Base-by-base conservation (phyloP, 2,113 vertebrate genomes). In the Andinoacara biseriatus region DNA sequence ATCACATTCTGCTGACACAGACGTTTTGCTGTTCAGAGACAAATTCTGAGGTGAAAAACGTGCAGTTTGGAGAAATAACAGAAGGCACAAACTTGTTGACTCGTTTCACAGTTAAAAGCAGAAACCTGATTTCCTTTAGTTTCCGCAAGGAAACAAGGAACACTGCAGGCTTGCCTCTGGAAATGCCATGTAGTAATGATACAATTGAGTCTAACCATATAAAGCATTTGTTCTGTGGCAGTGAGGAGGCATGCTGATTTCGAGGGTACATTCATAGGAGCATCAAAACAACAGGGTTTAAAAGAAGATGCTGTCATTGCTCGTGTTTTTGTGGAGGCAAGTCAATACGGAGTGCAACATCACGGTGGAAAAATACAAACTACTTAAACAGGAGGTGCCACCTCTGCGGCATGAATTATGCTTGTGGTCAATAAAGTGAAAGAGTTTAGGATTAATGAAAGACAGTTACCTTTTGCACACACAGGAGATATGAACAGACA, bases 401-500 rank as follows among this genome's bases (percentile, higher is more conserved):
- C 13, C 2, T 33, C 31, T 20, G 26, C 49, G 17, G 58, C 15
- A 18, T 83, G 77, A 85, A 54, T 81, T 67, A 78, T 58, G n/a
- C 33, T 49, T 17, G 72, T 29, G 67, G 17, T n/a, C 57, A 84
- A 82, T 52, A 67, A 63, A 74, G 67, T 31, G 3, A 76, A 81
- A 78, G 52, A 49, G 26, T 86, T 80, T 67, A 11, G 58, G 49
- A 77, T 57, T 35, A 67, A 65, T 63, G 74, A 82, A 63, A 79
- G 49, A 61, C 76, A 46, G 17, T 52, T 31, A 7, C 65, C 65
- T 69, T 26, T 49, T 69, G 52, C 65, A 33, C 14, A 38, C 18
- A 56, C 58, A 62, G 59, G 78, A 86, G 78, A 85, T 40, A 76
- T 89, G 40, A 62, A 58, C 35, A 74, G 33, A 91, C 29, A 7